Evolutionary conservation across 2,888 invertebrate species (phyloP).

Genomic region (Ophion obscuratus): DNA sequence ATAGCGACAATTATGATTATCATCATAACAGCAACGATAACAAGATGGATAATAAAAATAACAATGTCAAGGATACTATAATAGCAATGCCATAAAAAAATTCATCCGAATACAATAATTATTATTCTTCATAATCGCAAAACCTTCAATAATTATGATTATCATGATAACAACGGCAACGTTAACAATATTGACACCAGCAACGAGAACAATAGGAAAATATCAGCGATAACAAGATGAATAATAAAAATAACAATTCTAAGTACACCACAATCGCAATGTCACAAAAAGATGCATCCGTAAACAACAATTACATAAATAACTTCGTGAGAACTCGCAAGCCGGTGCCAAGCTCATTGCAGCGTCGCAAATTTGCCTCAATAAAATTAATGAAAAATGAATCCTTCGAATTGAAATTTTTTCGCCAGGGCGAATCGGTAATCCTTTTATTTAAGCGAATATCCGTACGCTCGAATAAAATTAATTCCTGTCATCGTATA

Average conservation of each 20-base stretch:
- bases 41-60: no score
- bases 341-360: background rate
- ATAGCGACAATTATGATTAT: no score
- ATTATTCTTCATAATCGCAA: no score
- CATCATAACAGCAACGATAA: no score
- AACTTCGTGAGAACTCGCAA: background rate
- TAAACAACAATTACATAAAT: background rate
- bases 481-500: slow-evolving; percentile 31
- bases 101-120: no score
- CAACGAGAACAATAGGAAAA: no score
- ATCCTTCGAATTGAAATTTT: background rate
- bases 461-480: slow-evolving; percentile 7
- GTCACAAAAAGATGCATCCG: background rate
- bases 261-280: background rate
- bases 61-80: no score
- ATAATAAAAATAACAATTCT: background rate
- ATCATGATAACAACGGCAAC: no score
- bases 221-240: background rate
- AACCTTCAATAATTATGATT: no score
- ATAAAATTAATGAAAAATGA: background rate
- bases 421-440: background rate
- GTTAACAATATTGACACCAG: no score
- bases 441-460: slow-evolving; percentile 3
- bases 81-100: no score
- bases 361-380: background rate